Percentiles rank a stretch among this genome's conserved stretches.
Conservation (phyloP, 2,113 vertebrate genomes). For the Nestor notabilis region DNA sequence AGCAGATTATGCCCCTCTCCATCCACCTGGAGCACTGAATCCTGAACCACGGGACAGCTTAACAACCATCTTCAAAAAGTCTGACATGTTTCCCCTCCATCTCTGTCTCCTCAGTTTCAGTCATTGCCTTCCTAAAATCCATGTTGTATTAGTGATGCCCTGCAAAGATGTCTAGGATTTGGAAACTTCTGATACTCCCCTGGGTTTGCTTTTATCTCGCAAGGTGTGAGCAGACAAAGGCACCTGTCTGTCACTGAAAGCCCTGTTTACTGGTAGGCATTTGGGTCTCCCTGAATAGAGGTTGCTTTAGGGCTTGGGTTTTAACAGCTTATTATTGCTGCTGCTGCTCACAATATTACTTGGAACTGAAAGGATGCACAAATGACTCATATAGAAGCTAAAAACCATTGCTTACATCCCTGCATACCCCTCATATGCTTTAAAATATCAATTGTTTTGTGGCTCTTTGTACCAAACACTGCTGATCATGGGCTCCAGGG, state of each 20-base stretch:
- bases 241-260: background rate
- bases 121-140: background rate
- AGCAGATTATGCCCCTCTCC: background rate
- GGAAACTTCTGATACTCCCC: background rate
- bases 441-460: constrained; percentile 7
- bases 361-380: background rate
- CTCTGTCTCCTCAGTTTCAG: background rate
- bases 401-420: background rate
- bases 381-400: background rate
- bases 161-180: background rate
- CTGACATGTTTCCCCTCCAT: background rate
- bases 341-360: background rate
- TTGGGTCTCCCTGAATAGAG: background rate
- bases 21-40: background rate
- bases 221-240: background rate
- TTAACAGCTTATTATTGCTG: background rate
- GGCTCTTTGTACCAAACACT: background rate
- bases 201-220: background rate
- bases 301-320: background rate
- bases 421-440: background rate
- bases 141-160: background rate
- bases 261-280: background rate
- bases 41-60: background rate
- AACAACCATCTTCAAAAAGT: background rate
- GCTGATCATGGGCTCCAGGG: background rate